A percentile compares a stretch with the other conserved stretches of the same genome.
phyloP scores from a whole-genome alignment of 2,113 vertebrate genomes.

The Myotis yumanensis region DNA sequence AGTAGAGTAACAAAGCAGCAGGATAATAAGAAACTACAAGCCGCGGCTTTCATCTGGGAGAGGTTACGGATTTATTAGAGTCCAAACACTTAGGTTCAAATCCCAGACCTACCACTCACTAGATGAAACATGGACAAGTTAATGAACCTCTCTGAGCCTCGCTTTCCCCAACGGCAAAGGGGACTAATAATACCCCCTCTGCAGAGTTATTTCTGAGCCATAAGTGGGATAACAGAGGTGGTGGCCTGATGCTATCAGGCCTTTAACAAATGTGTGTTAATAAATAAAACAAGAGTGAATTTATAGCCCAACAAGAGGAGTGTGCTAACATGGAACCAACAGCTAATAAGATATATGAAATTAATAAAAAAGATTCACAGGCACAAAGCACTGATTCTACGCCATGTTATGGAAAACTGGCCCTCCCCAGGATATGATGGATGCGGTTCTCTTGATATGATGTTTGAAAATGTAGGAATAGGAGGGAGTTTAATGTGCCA shows the following conservation, averaged over 20 bases:
- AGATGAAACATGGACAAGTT: neutral
- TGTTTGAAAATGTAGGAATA: neutral
- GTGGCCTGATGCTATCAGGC: too few relatives aligned
- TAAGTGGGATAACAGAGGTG: neutral
- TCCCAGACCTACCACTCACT: slow-evolving; percentile 43
- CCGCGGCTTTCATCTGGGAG: slow-evolving; percentile 8
- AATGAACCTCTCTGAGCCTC: slow-evolving; percentile 15
- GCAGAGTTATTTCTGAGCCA: neutral
- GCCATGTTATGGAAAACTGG: neutral
- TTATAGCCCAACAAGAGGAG: neutral
- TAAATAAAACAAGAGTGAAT: slow-evolving; percentile 35
- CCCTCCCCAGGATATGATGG: neutral
- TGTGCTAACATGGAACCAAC: neutral
- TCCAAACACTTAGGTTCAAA: slow-evolving; percentile 44
- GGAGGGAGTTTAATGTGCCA: neutral
- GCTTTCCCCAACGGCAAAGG: neutral
- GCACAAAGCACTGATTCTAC: neutral
- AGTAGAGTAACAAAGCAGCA: neutral
- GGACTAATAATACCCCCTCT: neutral
- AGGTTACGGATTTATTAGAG: slow-evolving; percentile 32
- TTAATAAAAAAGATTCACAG: neutral
- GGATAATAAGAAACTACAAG: slow-evolving; percentile 18
- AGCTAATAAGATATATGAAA: neutral
- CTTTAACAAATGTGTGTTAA: slow-evolving; percentile 28
- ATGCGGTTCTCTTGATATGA: neutral